Conservation (phyloP, 2,888 invertebrate species). For the Sinohyriopsis cumingii region DNA sequence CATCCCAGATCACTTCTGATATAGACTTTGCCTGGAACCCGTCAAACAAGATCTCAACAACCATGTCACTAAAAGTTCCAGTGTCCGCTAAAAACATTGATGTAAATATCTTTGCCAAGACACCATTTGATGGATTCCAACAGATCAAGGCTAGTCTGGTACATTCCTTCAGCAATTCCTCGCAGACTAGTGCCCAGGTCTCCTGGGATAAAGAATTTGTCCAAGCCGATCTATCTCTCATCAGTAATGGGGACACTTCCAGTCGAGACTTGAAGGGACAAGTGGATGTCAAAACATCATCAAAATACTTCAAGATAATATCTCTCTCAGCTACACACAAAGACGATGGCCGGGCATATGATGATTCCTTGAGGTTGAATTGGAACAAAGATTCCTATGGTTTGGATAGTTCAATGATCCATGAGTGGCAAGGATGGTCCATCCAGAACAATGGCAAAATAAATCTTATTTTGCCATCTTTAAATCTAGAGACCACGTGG, state of each 20-base stretch:
- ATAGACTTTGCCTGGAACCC: conserved; percentile 43
- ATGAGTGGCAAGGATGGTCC: conserved; percentile 28
- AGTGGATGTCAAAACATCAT: conserved; percentile 43
- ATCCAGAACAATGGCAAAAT: conserved; percentile 47
- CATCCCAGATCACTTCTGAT: conserved; percentile 26
- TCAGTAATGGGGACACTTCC: conserved; percentile 28
- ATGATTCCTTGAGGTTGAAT: conserved; percentile 17
- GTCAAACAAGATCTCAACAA: conserved; percentile 37
- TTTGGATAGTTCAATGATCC: conserved; percentile 37
- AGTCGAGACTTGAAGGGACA: conserved; percentile 37
- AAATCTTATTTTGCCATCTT: conserved; percentile 35
- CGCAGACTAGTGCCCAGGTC: conserved; percentile 34
- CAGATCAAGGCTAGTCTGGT: conserved; percentile 28
- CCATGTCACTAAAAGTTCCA: conserved; percentile 45
- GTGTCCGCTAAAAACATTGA: conserved; percentile 34
- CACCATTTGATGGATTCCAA: conserved; percentile 46
- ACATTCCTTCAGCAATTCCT: conserved; percentile 29
- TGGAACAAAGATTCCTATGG: conserved; percentile 32
- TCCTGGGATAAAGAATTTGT: conserved; percentile 33
- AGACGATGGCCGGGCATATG: conserved; percentile 28
- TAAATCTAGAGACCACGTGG: conserved; percentile 42
- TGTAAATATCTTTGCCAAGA: conserved; percentile 32
- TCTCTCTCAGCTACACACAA: conserved; percentile 29
- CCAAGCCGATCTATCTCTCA: conserved; percentile 33
- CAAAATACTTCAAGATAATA: conserved; percentile 21